Base-by-base conservation (phyloP, 2,797 vertebrate species). In the Gobio occitaniae region DNA sequence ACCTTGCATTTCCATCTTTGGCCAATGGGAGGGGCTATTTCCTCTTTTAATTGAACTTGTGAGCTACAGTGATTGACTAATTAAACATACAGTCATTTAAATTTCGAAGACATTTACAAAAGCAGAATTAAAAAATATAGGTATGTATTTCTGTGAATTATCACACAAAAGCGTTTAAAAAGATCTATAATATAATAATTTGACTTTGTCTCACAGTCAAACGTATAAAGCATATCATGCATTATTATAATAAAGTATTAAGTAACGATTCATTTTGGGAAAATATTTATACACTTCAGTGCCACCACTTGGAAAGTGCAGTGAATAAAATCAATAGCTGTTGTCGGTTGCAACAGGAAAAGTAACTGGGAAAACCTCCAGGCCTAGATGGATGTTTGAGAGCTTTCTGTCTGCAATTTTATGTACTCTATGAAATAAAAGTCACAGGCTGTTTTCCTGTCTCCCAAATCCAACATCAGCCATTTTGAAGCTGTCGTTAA, bases 21-120 rank as follows among this genome's bases (percentile, higher is more conserved):
- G 88, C 94, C 95, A 93, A 93, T 88, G 75, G 94, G 92, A 93
- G 95, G 94, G 92, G 94, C 93, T 91, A 91, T 93, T 93, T 92
- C 89, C 91, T 76, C 91, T 90, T 88, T 61, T 78, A 63, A 50
- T 54, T 82, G 68, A 61, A 38, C 36, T 56, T 61, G 66, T 29
- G 72, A 59, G 66, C 65, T 81, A 25, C 50, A 48, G 48, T 44
- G 10, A 66, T 82, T 61, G 41, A 29, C 71, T 68, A 19, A 83
- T 75, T 83, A 41, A 66, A 75, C 81, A 16, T 50, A 52, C 56
- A n/a, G 15, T 83, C 1, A 41, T 68, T 75, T 66, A 13, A 65
- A 25, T 75, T 13, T 13, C 5, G 5, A 25, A 52, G 54, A 41
- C 15, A 71, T 59, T 16, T 61, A 2, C 3, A 63, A 63, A 71